These are phyloP conservation scores for Tridacna gigas DNA, from an alignment of 2,888 invertebrate species.

Conservation along the genomic window DNA sequence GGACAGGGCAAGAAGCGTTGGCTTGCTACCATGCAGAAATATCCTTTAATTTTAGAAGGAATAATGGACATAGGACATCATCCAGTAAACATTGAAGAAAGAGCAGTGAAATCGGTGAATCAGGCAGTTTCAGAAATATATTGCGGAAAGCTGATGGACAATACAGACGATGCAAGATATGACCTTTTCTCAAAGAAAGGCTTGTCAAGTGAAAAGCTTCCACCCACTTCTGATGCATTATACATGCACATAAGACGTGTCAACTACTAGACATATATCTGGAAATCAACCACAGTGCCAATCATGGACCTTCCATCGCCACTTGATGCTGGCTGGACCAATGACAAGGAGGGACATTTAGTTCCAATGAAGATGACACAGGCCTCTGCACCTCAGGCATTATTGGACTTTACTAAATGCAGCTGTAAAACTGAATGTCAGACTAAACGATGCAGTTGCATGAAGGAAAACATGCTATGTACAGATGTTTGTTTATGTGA, in stretches of 20 bases:
- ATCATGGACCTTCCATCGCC: conserved; percentile 19
- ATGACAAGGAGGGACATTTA: conserved; percentile 12
- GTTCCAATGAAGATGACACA: conserved; percentile 15
- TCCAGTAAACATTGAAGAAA: conserved; percentile 6
- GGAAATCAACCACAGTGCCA: conserved; percentile 10
- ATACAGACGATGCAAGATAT: conserved; percentile 8
- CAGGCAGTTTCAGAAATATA: not conserved
- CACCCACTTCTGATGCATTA: conserved; percentile 29
- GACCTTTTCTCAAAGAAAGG: conserved; percentile 28
- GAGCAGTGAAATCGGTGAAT: not conserved
- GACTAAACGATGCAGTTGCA: conserved; percentile 13
- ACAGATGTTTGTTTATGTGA: too few relatives aligned
- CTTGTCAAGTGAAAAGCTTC: conserved; percentile 28
- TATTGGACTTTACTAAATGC: conserved; percentile 21
- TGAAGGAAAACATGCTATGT: too few relatives aligned
- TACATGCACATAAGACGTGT: conserved; percentile 5
- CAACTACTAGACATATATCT: conserved; percentile 17
- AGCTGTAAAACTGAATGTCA: conserved; percentile 4
- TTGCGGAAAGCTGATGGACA: conserved; percentile 1
- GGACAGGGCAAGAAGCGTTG: conserved; percentile 5
- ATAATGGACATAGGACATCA: conserved; percentile 15
- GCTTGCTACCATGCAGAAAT: not conserved
- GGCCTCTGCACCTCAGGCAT: not conserved
- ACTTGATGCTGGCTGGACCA: conserved; percentile 13
- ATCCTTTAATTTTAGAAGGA: conserved; percentile 8